Evolutionary conservation across 2,113 vertebrate genomes (phyloP), one percentile per base, ranked within the genome.

Genomic region (Cryptoleucopteryx plumbea): DNA sequence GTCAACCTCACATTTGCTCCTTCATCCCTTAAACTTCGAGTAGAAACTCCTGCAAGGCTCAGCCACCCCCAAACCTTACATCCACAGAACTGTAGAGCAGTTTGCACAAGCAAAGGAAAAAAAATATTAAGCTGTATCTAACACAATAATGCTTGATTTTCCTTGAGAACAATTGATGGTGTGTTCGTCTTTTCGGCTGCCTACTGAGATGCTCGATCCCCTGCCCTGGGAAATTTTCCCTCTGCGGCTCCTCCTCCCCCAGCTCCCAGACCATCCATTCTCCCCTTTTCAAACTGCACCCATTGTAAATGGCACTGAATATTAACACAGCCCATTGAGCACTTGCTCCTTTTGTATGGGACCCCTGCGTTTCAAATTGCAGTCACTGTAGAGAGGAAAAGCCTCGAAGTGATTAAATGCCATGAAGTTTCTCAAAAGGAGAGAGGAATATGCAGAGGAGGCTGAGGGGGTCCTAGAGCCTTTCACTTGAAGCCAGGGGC

Each of bases 301-400:
- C 96, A 96, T 93, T 98, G 96, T 98, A 97, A 97, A 90, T 12
- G 81, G 94, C 93, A 93, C 94, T 96, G 97, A 97, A 98, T 98
- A 97, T 98, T 97, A 98, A 98, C 97, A 98, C 43, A 97, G 90
- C 63, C 96, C 93, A 94, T 96, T 97, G 95, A 97, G 96, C 95
- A 48, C 93, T 88, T 32, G 82, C 79, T 63, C 48, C 91, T 97
- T 98, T 98, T 98, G 95, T 98, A 98, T 86, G 86, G 94, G 96
- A 94, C 93, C 93, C 86, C 94, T 74, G 94, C 94, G 86, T 97
- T 98, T 98, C 97, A 96, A 97, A 98, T 93, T 98, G 93, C 96
- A 97, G 91, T 56, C 82, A 52, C 94, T n/a, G 87, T 29, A 34
- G 90, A 96, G 82, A 93, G 82, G 92, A 90, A 97, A 95, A 92